Evolutionary conservation across 2,113 vertebrate species (phyloP).

Genomic region (Brachyistius frenatus): DNA sequence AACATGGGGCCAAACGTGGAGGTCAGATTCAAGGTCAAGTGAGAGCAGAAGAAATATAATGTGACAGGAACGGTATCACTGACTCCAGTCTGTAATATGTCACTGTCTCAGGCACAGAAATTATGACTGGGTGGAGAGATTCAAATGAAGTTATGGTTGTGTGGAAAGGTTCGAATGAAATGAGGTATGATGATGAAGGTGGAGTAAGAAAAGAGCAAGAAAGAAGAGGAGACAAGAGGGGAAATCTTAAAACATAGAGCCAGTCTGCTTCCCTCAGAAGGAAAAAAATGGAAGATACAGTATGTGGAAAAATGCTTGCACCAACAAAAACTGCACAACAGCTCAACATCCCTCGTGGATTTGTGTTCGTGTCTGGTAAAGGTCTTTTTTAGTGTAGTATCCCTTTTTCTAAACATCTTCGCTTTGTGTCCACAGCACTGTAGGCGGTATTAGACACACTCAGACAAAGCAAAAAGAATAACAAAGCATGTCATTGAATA

Average conservation of each 20-base stretch:
- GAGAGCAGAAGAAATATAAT: slow-evolving; percentile 34
- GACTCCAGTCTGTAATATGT: slow-evolving; percentile 14
- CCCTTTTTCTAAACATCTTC: too few species aligned
- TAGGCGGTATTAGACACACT: too few species aligned
- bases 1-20: background rate
- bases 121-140: background rate
- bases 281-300: slow-evolving; percentile 7
- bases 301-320: background rate
- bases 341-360: slow-evolving; percentile 12
- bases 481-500: too few species aligned
- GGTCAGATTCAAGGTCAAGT: slow-evolving; percentile 25
- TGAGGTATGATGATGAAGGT: background rate
- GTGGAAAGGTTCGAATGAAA: slow-evolving; percentile 14
- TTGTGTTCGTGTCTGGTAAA: background rate
- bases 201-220: background rate
- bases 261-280: background rate
- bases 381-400: too few species aligned
- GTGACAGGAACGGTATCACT: slow-evolving; percentile 15
- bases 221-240: background rate
- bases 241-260: slow-evolving; percentile 11
- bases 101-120: background rate
- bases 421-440: too few species aligned
- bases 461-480: too few species aligned
- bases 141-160: background rate
- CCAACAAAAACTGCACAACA: background rate